These are phyloP conservation scores for Drosophila saltans DNA, from an alignment of 1,140 invertebrate genomes.

Conservation along the genomic window DNA sequence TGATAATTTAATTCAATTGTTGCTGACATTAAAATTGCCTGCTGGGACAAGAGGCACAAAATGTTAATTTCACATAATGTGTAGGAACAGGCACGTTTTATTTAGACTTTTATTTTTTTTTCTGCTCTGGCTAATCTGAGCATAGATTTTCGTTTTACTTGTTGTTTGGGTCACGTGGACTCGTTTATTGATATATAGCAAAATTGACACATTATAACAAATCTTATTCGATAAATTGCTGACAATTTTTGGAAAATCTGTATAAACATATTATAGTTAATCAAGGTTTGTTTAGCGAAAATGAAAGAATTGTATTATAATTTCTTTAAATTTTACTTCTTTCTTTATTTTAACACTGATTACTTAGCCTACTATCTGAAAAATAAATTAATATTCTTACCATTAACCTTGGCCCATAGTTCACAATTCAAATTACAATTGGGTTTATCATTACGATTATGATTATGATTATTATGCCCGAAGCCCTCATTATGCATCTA, in stretches of 20 bases:
- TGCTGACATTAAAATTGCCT: conserved; percentile 74
- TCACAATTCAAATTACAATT: conserved; percentile 14
- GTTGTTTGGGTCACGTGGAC: conserved; percentile 34
- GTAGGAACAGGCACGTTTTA: conserved; percentile 46
- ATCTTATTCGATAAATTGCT: background rate
- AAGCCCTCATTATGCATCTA: conserved; percentile 19
- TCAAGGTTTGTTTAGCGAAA: too few relatives aligned
- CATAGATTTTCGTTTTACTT: conserved; percentile 1
- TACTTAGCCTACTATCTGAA: background rate
- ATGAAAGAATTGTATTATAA: too few relatives aligned
- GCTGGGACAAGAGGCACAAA: conserved; percentile 38
- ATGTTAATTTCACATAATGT: conserved; percentile 66
- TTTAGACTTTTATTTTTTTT: conserved; percentile 31
- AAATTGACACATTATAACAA: conserved; percentile 33
- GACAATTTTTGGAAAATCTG: background rate
- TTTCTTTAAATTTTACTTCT: too few relatives aligned
- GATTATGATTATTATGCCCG: conserved; percentile 27
- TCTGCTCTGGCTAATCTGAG: background rate
- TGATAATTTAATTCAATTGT: conserved; percentile 80
- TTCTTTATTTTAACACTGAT: too few relatives aligned
- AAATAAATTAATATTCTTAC: background rate
- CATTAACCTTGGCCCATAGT: background rate
- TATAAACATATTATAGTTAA: too few relatives aligned
- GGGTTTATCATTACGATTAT: conserved; percentile 11
- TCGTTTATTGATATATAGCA: conserved; percentile 50